These are phyloP conservation scores for Pterostichus niger DNA, from an alignment of 2,888 invertebrate species.

Conservation along the genomic window DNA sequence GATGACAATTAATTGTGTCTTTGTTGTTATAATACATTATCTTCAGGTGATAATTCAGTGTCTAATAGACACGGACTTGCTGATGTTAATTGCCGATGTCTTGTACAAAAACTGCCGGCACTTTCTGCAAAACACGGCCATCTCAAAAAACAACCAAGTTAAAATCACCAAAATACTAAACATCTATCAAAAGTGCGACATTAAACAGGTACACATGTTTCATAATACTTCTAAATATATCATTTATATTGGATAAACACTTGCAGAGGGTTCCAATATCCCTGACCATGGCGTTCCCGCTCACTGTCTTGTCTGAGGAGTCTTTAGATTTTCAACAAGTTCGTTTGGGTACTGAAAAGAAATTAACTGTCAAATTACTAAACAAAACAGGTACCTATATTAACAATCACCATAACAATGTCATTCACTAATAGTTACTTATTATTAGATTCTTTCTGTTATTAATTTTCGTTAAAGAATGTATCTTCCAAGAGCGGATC, in stretches of 20 bases:
- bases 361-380: not conserved
- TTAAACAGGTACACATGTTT: not conserved
- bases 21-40: not conserved
- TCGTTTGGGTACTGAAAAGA: not conserved
- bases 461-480: no score
- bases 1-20: no score
- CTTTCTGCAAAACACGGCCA: not conserved
- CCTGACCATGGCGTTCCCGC: not conserved
- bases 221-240: not conserved
- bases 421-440: no score
- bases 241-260: not conserved
- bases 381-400: slow-evolving; percentile 49
- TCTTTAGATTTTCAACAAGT: slow-evolving; percentile 4
- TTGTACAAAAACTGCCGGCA: not conserved
- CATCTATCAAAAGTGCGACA: slow-evolving; percentile 31
- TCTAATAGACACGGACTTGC: not conserved
- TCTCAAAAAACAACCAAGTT: slow-evolving; percentile 4
- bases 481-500: no score
- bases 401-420: no score
- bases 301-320: not conserved
- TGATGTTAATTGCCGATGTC: not conserved
- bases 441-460: no score
- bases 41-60: not conserved
- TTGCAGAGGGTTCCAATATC: not conserved
- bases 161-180: slow-evolving; percentile 17